phyloP scores from a whole-genome alignment of 2,797 vertebrate genomes.

The Enteromius trimaculatus region DNA sequence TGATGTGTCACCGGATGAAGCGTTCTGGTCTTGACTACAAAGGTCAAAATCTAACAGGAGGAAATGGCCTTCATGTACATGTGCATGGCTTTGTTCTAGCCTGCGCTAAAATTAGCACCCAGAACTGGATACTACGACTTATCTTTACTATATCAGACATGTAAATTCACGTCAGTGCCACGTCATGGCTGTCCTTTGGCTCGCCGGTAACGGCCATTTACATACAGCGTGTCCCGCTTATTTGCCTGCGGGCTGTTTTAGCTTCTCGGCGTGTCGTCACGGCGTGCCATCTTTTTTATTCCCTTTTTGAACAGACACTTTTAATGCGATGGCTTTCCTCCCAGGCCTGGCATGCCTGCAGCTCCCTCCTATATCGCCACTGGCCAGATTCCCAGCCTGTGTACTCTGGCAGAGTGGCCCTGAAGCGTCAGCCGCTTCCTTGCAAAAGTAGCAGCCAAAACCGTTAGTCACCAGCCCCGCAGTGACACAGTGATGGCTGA shows the following conservation, averaged over 20 bases:
- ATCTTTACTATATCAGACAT: constrained; percentile 62
- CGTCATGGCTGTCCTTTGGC: constrained; percentile 61
- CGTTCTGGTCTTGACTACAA: constrained; percentile 43
- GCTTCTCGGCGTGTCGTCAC: constrained; percentile 42
- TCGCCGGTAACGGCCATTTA: constrained; percentile 50
- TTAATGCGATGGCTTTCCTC: constrained; percentile 43
- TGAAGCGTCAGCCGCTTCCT: constrained; percentile 56
- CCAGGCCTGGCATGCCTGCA: constrained; percentile 58
- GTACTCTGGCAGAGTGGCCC: constrained; percentile 51
- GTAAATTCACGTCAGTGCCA: constrained; percentile 33
- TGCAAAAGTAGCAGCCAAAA: constrained; percentile 53
- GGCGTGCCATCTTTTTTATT: constrained; percentile 45
- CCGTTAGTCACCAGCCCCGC: constrained; percentile 62
- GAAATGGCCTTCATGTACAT: constrained; percentile 67
- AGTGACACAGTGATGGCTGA: constrained; percentile 50
- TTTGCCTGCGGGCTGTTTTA: constrained; percentile 49
- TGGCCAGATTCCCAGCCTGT: constrained; percentile 60
- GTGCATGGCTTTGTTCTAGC: constrained; percentile 56
- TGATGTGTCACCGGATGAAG: constrained; percentile 56
- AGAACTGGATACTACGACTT: constrained; percentile 67
- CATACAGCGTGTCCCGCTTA: constrained; percentile 46
- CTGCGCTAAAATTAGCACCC: constrained; percentile 66
- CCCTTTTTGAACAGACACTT: constrained; percentile 34
- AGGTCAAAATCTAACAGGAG: constrained; percentile 63
- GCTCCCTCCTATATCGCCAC: constrained; percentile 59